Evolutionary conservation across 1,140 invertebrate species (phyloP).

Genomic region (Musca domestica): DNA sequence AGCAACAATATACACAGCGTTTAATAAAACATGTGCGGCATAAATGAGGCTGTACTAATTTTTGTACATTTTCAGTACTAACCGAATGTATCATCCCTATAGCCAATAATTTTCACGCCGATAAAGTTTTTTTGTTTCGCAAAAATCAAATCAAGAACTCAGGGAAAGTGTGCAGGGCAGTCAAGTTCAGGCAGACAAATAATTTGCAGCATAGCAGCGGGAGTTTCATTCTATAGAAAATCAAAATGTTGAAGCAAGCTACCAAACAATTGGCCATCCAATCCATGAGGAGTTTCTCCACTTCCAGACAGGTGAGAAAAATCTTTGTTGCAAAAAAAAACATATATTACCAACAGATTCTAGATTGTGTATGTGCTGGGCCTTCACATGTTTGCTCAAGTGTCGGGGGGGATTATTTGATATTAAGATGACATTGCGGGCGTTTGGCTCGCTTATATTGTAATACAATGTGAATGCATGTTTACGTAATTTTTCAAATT

Average conservation of each 20-base stretch:
- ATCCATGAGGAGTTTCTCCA: conserved; percentile 48
- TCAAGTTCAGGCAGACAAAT: background rate
- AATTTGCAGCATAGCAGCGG: conserved; percentile 13
- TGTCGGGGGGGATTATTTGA: conserved; percentile 2
- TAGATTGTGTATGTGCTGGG: background rate
- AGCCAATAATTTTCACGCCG: too few species aligned
- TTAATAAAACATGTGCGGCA: too few species aligned
- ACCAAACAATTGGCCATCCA: conserved; percentile 51
- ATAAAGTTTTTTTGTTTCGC: background rate
- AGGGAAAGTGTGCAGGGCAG: background rate
- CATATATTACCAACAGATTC: background rate
- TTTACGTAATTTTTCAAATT: conserved; percentile 28
- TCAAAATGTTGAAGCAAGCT: conserved; percentile 51
- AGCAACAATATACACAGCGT: too few species aligned
- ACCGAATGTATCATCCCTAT: too few species aligned
- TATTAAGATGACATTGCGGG: conserved; percentile 17
- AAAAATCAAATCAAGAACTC: background rate
- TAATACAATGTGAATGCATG: conserved; percentile 6
- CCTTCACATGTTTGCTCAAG: background rate
- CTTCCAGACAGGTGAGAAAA: conserved; percentile 45
- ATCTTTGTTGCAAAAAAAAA: background rate
- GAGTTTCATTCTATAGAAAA: conserved; percentile 16
- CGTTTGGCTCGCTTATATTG: background rate
- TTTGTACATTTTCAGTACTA: too few species aligned
- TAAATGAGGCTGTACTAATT: too few species aligned